Evolutionary conservation across 1,140 invertebrate species (phyloP).

Genomic region (Caerostris darwini): DNA sequence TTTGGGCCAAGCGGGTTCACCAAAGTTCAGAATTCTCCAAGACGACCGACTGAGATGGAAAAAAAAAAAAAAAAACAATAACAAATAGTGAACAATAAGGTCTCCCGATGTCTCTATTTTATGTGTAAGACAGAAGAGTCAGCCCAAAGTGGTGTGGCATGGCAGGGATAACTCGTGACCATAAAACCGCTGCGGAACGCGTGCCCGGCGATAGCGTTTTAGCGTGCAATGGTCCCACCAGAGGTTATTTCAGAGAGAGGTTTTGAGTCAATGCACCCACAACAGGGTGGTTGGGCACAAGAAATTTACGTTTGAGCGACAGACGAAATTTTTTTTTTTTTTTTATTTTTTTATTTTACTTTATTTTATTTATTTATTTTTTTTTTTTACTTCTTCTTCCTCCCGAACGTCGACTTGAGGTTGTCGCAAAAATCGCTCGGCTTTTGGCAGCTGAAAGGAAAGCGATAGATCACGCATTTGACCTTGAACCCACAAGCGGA

Average conservation of each 20-base stretch:
- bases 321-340: not conserved
- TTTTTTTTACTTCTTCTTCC: not conserved
- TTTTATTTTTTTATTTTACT: not conserved
- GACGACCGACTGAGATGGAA: not conserved
- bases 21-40: not conserved
- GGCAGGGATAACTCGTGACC: not conserved
- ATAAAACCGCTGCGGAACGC: not conserved
- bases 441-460: slow-evolving; percentile 65
- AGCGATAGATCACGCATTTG: slow-evolving; percentile 71
- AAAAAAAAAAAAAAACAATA: not conserved
- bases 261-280: slow-evolving; percentile 54
- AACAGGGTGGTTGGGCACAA: slow-evolving; percentile 22
- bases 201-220: slow-evolving; percentile 44
- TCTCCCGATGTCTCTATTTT: not conserved
- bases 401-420: slow-evolving; percentile 4
- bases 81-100: not conserved
- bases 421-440: not conserved
- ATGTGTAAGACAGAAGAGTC: not conserved
- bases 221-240: slow-evolving; percentile 58
- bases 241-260: slow-evolving; percentile 47
- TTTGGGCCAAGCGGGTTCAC: not conserved
- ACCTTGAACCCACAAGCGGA: slow-evolving; percentile 61
- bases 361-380: not conserved
- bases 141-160: not conserved
- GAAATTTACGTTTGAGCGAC: slow-evolving; percentile 51